phyloP scores from a whole-genome alignment of 2,888 invertebrate species.

The Diarsia dahlii region DNA sequence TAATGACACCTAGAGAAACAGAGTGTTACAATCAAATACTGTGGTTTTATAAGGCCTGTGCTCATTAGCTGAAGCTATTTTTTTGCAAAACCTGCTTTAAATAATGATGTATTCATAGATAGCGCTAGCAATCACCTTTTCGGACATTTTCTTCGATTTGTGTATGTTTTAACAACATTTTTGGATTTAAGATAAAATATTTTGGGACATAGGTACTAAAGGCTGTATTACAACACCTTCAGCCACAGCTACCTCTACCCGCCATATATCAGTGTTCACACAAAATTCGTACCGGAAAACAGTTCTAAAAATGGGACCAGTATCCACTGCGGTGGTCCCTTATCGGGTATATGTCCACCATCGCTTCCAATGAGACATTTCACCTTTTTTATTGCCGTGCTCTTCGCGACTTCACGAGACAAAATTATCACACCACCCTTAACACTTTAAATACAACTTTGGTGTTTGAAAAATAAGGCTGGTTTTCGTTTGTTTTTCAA shows the following conservation, averaged over 20 bases:
- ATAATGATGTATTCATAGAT: slow-evolving; percentile 38
- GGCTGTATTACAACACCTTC: slow-evolving; percentile 41
- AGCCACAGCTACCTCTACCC: slow-evolving; percentile 43
- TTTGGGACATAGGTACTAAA: neutral
- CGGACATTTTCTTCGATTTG: neutral
- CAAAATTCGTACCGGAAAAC: slow-evolving; percentile 86
- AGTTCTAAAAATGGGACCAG: slow-evolving; percentile 84
- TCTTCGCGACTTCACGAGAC: slow-evolving; percentile 88
- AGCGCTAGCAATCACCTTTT: slow-evolving; percentile 16
- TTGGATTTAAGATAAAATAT: neutral
- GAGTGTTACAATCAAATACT: neutral
- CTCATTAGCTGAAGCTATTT: neutral
- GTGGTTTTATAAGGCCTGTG: neutral
- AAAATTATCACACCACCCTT: slow-evolving; percentile 46
- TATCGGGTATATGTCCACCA: slow-evolving; percentile 86
- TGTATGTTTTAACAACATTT: no score
- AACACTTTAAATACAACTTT: slow-evolving; percentile 39
- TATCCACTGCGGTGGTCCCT: slow-evolving; percentile 88
- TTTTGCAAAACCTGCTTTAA: neutral
- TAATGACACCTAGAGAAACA: neutral
- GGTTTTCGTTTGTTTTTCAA: slow-evolving; percentile 41
- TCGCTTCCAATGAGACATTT: slow-evolving; percentile 90
- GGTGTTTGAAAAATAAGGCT: slow-evolving; percentile 53
- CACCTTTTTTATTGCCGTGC: slow-evolving; percentile 89
- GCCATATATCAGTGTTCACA: slow-evolving; percentile 63